These are phyloP conservation scores for Pipa parva DNA, from an alignment of 2,113 vertebrate species.

Conservation along the genomic window DNA sequence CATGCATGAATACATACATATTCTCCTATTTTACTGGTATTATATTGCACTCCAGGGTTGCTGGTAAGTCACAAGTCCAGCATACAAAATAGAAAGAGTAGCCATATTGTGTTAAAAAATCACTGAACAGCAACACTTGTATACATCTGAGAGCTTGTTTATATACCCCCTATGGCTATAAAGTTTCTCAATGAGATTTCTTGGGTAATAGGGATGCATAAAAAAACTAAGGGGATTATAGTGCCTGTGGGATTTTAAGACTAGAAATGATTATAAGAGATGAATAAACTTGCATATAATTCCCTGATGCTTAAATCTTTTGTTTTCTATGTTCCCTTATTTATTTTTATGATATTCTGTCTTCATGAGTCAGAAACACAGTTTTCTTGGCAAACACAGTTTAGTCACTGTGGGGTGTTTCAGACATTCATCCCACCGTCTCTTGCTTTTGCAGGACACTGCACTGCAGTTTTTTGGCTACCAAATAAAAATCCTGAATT, in stretches of 20 bases:
- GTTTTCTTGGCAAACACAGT: constrained; percentile 1
- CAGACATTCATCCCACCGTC: no score
- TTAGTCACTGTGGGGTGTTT: neutral
- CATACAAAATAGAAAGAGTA: constrained; percentile 9
- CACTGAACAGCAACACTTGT: constrained; percentile 22
- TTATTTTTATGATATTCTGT: constrained; percentile 3
- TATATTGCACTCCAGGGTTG: constrained; percentile 2
- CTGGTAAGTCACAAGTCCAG: neutral
- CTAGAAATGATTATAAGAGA: constrained; percentile 21
- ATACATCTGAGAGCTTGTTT: constrained; percentile 27
- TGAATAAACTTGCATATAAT: constrained; percentile 34
- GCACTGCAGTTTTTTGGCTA: no score
- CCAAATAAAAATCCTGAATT: no score
- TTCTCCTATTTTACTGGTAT: neutral
- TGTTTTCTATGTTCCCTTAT: constrained; percentile 19
- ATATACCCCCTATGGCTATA: constrained; percentile 22
- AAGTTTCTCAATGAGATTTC: constrained; percentile 25
- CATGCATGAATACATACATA: neutral
- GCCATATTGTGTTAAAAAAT: constrained; percentile 11
- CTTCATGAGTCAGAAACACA: constrained; percentile 10
- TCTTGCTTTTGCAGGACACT: no score
- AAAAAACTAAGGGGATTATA: constrained; percentile 38
- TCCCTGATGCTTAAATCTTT: constrained; percentile 32
- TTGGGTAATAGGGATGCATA: constrained; percentile 26
- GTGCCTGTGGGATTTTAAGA: constrained; percentile 7